Conservation (phyloP, 2,113 vertebrate species). For the Vireo altiloquus region DNA sequence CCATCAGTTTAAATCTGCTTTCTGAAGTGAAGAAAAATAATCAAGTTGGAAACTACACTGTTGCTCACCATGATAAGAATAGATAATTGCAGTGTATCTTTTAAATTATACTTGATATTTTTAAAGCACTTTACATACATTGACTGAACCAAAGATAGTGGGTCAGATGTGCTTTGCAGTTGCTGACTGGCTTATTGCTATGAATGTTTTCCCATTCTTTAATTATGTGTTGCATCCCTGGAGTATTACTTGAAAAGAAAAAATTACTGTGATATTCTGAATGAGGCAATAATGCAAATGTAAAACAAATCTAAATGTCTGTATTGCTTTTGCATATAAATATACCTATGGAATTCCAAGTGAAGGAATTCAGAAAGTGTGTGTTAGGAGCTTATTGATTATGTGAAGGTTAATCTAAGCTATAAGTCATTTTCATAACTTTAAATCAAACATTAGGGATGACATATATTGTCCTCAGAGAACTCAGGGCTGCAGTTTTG, state of each 20-base stretch:
- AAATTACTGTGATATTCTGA: background rate
- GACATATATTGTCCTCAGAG: background rate
- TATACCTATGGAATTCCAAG: background rate
- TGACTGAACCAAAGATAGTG: background rate
- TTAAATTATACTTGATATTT: background rate
- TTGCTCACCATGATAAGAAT: background rate
- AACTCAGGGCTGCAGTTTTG: background rate
- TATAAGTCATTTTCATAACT: background rate
- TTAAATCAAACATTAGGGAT: background rate
- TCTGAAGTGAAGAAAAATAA: background rate
- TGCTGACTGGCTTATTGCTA: background rate
- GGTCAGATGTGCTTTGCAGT: background rate
- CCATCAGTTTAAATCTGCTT: background rate
- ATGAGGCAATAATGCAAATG: background rate
- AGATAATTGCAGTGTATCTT: background rate
- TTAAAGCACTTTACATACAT: background rate
- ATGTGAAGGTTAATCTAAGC: background rate
- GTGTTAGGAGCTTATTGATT: background rate
- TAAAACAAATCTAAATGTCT: background rate
- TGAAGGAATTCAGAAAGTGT: background rate
- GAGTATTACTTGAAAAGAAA: background rate
- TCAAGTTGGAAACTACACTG: background rate
- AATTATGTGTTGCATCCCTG: background rate
- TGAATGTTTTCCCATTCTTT: background rate
- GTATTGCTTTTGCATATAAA: background rate